Evolutionary conservation across 2,888 invertebrate species (phyloP).

Genomic region (Apotomis betuletana): DNA sequence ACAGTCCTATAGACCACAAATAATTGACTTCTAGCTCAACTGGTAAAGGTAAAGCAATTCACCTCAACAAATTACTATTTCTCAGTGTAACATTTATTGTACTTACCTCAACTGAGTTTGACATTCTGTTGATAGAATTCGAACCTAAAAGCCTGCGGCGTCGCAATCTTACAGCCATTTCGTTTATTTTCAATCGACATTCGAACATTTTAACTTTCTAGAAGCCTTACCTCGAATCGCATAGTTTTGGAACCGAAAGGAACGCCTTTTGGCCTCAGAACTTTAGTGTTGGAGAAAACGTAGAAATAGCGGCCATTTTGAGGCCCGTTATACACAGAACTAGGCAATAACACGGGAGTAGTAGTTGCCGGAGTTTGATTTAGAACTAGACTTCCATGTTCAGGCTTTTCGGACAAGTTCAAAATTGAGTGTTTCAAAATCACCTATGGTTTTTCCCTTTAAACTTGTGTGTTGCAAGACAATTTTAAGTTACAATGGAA

Average conservation of each 20-base stretch:
- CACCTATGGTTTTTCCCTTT: too few relatives aligned
- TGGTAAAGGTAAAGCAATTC: neutral
- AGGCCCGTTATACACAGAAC: neutral
- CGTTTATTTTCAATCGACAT: conserved; percentile 20
- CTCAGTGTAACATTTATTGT: neutral
- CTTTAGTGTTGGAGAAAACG: conserved; percentile 15
- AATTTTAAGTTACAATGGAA: too few relatives aligned
- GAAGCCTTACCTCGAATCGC: conserved; percentile 10
- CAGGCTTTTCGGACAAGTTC: too few relatives aligned
- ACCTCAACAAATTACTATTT: neutral
- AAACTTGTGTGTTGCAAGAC: too few relatives aligned
- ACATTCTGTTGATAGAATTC: conserved; percentile 3
- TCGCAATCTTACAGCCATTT: conserved; percentile 6
- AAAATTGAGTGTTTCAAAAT: too few relatives aligned
- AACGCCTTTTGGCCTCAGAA: conserved; percentile 23
- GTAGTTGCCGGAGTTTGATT: neutral
- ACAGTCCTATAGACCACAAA: neutral
- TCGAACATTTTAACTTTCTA: neutral
- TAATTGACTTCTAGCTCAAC: neutral
- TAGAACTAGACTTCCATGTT: too few relatives aligned
- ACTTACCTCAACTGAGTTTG: conserved; percentile 15
- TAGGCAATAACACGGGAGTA: neutral
- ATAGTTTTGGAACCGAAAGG: conserved; percentile 19
- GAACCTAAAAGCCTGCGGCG: conserved; percentile 9
- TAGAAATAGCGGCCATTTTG: conserved; percentile 1